phyloP scores from a whole-genome alignment of 2,797 vertebrate species.

The Enteromius radiatus region DNA sequence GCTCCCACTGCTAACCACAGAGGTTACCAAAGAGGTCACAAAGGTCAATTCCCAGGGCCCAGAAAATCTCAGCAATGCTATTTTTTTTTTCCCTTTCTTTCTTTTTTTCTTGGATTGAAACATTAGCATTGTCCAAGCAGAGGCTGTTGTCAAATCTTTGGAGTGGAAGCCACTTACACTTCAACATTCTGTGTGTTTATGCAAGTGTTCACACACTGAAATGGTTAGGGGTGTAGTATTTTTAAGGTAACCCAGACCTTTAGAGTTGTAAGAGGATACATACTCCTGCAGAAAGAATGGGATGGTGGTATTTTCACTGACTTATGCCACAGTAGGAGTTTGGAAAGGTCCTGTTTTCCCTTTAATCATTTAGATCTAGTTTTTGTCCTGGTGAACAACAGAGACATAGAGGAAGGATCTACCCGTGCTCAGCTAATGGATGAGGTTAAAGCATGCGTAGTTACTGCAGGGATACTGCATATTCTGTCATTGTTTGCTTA shows the following conservation, averaged over 20 bases:
- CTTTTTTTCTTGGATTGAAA: background rate
- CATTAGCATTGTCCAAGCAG: background rate
- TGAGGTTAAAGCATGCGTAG: background rate
- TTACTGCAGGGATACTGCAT: slow-evolving; percentile 1
- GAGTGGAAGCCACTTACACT: slow-evolving; percentile 15
- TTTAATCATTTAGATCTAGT: slow-evolving; percentile 41
- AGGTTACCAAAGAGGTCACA: background rate
- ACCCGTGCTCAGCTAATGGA: slow-evolving; percentile 4
- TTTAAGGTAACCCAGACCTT: slow-evolving; percentile 49
- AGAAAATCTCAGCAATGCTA: background rate
- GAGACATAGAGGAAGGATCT: slow-evolving; percentile 1
- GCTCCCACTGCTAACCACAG: slow-evolving; percentile 19
- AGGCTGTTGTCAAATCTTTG: slow-evolving; percentile 3
- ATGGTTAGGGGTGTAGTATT: slow-evolving; percentile 45
- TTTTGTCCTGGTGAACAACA: slow-evolving; percentile 33
- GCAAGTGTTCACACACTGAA: slow-evolving; percentile 40
- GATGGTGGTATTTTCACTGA: slow-evolving; percentile 56
- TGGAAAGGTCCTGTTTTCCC: slow-evolving; percentile 53
- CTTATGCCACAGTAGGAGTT: slow-evolving; percentile 46
- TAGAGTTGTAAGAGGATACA: slow-evolving; percentile 51
- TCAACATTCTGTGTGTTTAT: slow-evolving; percentile 17
- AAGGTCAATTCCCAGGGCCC: background rate
- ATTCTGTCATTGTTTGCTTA: slow-evolving; percentile 1
- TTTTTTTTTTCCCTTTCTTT: background rate
- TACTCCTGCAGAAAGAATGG: slow-evolving; percentile 42